Percentiles rank a stretch among this genome's conserved stretches.
Evolutionary conservation across 2,113 vertebrate genomes (phyloP).

Genomic region (Salminus brasiliensis): DNA sequence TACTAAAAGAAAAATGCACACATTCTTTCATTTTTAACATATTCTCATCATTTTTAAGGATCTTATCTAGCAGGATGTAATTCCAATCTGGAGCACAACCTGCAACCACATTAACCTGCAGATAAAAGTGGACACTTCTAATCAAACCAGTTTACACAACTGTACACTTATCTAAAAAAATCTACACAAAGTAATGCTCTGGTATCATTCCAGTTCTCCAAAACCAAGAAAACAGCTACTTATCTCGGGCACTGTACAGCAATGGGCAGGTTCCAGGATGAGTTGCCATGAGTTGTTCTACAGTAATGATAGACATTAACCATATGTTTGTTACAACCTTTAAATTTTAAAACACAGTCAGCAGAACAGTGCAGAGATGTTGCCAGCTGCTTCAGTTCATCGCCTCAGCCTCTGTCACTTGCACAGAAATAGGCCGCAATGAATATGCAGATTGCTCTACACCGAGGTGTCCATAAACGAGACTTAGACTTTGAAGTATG

Average conservation of each 20-base stretch:
- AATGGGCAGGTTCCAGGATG: not conserved
- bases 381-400: conserved; percentile 28
- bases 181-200: too few relatives aligned
- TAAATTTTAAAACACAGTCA: not conserved
- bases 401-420: not conserved
- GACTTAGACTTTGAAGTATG: conserved; percentile 25
- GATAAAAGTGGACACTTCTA: too few relatives aligned
- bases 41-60: too few relatives aligned
- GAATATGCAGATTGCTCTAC: conserved; percentile 44
- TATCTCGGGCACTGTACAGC: not conserved
- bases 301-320: not conserved
- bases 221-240: too few relatives aligned
- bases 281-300: not conserved
- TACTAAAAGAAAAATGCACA: too few relatives aligned
- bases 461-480: conserved; percentile 34
- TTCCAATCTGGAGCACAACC: too few relatives aligned
- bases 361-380: conserved; percentile 5
- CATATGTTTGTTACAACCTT: not conserved
- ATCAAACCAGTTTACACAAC: too few relatives aligned
- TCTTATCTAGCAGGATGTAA: too few relatives aligned
- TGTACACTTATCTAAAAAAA: too few relatives aligned
- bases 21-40: too few relatives aligned
- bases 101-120: too few relatives aligned
- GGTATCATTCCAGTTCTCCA: not conserved
- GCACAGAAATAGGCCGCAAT: conserved; percentile 30